Percentiles rank a stretch among this genome's conserved stretches.
These are phyloP conservation scores for Ophion costatus DNA, from an alignment of 2,888 invertebrate genomes.

Conservation along the genomic window DNA sequence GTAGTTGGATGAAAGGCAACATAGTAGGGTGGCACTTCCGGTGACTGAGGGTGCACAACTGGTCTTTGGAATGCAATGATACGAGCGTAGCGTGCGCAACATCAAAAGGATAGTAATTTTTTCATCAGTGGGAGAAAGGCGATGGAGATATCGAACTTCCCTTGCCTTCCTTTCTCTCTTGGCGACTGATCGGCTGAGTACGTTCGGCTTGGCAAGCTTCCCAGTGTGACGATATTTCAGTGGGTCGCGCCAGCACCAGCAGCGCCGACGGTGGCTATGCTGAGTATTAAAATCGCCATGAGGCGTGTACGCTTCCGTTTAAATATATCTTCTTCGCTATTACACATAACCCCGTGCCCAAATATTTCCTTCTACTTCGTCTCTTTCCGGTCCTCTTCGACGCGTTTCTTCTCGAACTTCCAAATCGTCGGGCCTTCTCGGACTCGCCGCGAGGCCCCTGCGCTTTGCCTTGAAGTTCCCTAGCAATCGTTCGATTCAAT, in stretches of 20 bases:
- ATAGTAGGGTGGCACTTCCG: too few species aligned
- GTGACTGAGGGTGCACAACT: too few species aligned
- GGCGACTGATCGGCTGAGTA: background rate
- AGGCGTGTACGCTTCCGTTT: background rate
- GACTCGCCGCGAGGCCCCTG: background rate
- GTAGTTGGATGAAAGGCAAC: too few species aligned
- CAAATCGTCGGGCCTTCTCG: background rate
- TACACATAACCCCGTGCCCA: constrained; percentile 23
- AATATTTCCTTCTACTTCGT: background rate
- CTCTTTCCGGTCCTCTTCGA: background rate
- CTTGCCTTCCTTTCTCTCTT: background rate
- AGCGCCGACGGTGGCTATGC: too few species aligned
- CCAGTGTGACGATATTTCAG: background rate
- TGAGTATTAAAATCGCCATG: too few species aligned
- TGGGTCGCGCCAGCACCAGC: background rate
- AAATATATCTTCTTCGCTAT: background rate
- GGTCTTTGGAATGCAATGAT: too few species aligned
- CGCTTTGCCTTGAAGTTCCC: background rate
- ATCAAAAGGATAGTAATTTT: too few species aligned
- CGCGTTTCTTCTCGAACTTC: constrained; percentile 7
- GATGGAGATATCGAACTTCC: background rate
- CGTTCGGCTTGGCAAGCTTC: background rate
- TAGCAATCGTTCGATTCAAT: background rate
- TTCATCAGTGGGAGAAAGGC: too few species aligned
- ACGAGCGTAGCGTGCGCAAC: too few species aligned